Evolutionary conservation across 2,113 vertebrate species (phyloP).

Genomic region (Accipiter cooperii): DNA sequence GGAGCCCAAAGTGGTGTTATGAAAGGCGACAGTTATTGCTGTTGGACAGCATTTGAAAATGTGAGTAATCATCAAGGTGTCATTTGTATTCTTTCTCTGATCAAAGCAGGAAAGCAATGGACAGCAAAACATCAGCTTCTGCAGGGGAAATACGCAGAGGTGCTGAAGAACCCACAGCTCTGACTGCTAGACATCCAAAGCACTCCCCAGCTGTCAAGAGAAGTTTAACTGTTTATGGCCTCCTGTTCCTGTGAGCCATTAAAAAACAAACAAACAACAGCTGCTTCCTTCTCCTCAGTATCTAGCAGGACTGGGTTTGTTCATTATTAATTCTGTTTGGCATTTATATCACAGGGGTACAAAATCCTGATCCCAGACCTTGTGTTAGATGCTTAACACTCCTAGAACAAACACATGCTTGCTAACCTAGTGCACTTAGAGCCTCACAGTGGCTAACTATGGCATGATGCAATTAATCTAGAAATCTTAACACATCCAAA

Average conservation of each 20-base stretch:
- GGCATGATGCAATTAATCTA: neutral
- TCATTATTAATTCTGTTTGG: neutral
- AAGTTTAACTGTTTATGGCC: slow-evolving; percentile 40
- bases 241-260: neutral
- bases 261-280: slow-evolving; percentile 32
- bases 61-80: slow-evolving; percentile 63
- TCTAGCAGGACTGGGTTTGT: neutral
- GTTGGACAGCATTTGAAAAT: slow-evolving; percentile 36
- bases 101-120: neutral
- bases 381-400: neutral
- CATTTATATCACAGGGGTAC: neutral
- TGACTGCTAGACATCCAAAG: neutral
- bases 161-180: neutral
- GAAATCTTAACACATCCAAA: neutral
- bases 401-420: neutral
- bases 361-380: neutral
- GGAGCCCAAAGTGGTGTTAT: neutral
- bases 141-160: neutral
- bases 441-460: rapidly evolving
- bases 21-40: slow-evolving; percentile 26
- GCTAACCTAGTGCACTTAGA: neutral
- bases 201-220: slow-evolving; percentile 12
- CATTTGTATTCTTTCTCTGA: neutral
- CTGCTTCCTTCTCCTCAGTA: neutral
- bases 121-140: neutral